phyloP scores from a whole-genome alignment of 2,888 invertebrate genomes.

The Oscheius sp. region DNA sequence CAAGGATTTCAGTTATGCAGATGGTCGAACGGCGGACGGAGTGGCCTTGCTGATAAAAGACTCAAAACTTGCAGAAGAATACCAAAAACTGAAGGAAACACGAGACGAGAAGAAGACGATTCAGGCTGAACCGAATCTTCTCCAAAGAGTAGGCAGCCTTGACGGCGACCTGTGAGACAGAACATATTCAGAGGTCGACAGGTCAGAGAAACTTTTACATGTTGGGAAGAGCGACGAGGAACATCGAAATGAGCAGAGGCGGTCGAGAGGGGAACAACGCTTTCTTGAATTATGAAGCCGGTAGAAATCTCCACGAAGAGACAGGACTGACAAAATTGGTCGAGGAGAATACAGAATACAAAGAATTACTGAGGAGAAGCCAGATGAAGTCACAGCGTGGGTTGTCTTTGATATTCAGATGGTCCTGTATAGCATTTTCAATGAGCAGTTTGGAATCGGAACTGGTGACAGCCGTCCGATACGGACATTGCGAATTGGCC shows the following conservation, averaged over 20 bases:
- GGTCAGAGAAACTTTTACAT: slow-evolving; percentile 72
- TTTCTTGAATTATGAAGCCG: slow-evolving; percentile 71
- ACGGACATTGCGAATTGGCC: slow-evolving; percentile 48
- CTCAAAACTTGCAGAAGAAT: slow-evolving; percentile 46
- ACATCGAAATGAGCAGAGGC: slow-evolving; percentile 74
- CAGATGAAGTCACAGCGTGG: slow-evolving; percentile 25
- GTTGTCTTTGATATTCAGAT: not conserved
- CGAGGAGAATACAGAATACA: slow-evolving; percentile 37
- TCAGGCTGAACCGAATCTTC: slow-evolving; percentile 49
- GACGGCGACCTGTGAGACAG: not conserved
- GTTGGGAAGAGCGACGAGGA: slow-evolving; percentile 74
- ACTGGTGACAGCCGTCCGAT: slow-evolving; percentile 41
- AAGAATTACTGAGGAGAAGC: slow-evolving; percentile 37
- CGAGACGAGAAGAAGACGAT: slow-evolving; percentile 33
- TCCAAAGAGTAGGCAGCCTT: slow-evolving; percentile 42
- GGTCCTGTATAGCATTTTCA: slow-evolving; percentile 30
- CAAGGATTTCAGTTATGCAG: slow-evolving; percentile 41
- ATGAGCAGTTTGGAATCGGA: slow-evolving; percentile 34
- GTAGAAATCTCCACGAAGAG: not conserved
- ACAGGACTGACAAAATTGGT: slow-evolving; percentile 21
- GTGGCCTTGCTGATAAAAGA: slow-evolving; percentile 38
- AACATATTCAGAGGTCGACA: slow-evolving; percentile 59
- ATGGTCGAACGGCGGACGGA: slow-evolving; percentile 24
- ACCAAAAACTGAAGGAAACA: slow-evolving; percentile 44
- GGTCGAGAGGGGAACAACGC: slow-evolving; percentile 77